Conservation (phyloP, 92 coral and sea anemone species). For the Porites evermanni region DNA sequence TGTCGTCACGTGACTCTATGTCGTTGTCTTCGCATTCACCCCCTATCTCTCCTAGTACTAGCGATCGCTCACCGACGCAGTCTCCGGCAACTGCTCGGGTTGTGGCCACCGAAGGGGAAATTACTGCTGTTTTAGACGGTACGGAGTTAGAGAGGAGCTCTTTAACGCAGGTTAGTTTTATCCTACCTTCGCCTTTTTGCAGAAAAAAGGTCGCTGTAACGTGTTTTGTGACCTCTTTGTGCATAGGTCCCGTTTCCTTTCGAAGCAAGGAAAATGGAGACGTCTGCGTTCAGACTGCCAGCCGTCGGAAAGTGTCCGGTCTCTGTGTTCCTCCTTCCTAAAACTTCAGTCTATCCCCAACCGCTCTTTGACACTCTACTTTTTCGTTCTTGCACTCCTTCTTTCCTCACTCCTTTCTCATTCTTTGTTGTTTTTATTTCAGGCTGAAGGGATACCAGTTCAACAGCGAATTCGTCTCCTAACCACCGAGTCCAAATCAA, state of each 20-base stretch:
- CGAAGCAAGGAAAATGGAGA: too few relatives aligned
- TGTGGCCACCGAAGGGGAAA: constrained; percentile 69
- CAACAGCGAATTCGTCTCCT: constrained; percentile 78
- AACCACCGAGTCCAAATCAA: constrained; percentile 79
- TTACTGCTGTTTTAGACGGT: constrained; percentile 71
- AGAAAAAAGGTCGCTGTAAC: too few relatives aligned
- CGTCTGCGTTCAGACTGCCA: background rate
- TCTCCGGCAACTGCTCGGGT: constrained; percentile 76
- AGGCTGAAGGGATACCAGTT: constrained; percentile 79
- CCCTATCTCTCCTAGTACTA: constrained; percentile 92
- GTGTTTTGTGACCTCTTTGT: too few relatives aligned
- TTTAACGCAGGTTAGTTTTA: constrained; percentile 63
- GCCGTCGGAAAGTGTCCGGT: background rate
- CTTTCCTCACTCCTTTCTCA: background rate
- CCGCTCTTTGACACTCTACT: background rate
- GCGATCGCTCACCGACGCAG: constrained; percentile 79
- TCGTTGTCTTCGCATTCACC: constrained; percentile 95
- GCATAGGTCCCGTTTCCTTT: too few relatives aligned
- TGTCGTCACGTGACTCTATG: constrained; percentile 96
- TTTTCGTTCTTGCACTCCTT: background rate
- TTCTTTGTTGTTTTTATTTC: background rate
- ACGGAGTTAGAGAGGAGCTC: constrained; percentile 75
- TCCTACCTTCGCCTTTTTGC: too few relatives aligned
- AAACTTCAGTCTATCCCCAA: background rate
- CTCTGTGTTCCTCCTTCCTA: background rate